Conservation (phyloP, 2,113 vertebrate genomes). For the Nyctibius bracteatus region DNA sequence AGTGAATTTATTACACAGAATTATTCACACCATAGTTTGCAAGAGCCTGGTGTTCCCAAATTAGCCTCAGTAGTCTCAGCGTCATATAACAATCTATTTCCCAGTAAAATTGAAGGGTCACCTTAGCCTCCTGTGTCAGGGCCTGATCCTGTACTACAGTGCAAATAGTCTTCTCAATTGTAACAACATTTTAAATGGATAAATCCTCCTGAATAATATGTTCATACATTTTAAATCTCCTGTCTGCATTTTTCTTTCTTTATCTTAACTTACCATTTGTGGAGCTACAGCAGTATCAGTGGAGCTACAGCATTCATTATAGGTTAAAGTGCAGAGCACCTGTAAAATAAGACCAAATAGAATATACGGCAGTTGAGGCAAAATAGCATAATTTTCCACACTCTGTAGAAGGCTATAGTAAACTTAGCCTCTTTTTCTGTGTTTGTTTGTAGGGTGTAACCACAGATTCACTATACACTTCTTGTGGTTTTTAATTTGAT, state of each 20-base stretch:
- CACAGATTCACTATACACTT: background rate
- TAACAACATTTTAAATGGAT: background rate
- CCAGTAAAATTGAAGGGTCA: background rate
- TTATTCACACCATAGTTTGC: background rate
- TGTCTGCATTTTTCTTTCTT: background rate
- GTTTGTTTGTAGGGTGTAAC: background rate
- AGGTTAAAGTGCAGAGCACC: background rate
- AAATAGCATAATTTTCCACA: background rate
- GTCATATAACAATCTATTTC: background rate
- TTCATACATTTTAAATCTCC: background rate
- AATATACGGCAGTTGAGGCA: background rate
- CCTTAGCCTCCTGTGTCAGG: background rate
- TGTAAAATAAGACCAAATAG: background rate
- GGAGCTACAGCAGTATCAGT: background rate
- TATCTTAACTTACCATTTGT: background rate
- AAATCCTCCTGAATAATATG: background rate
- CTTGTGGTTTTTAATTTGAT: background rate
- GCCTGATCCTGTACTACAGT: background rate
- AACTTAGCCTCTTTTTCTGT: background rate
- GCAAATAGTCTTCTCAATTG: background rate
- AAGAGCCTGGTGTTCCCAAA: background rate
- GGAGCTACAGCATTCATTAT: background rate
- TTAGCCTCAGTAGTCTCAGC: background rate
- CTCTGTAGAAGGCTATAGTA: background rate
- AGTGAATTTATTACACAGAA: background rate